Evolutionary conservation across 1,140 invertebrate species (phyloP).

Genomic region (Euborellia annulipes): DNA sequence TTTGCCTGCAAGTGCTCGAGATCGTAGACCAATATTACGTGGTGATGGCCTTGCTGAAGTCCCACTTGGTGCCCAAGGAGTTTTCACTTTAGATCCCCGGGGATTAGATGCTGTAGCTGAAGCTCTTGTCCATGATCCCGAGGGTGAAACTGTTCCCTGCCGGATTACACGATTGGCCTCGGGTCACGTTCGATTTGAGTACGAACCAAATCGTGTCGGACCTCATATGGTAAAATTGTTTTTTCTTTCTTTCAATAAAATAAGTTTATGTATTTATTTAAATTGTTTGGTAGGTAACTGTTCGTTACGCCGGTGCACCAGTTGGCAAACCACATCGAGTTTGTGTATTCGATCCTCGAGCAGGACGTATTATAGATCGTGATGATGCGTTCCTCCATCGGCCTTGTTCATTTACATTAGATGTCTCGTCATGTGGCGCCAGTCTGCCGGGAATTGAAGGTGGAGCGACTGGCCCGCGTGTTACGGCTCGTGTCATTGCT

Average conservation of each 20-base stretch:
- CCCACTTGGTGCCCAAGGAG: conserved; percentile 36
- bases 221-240: conserved; percentile 33
- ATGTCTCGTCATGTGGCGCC: too few relatives aligned
- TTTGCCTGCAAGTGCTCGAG: conserved; percentile 21
- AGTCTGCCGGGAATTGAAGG: too few relatives aligned
- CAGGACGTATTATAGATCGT: conserved; percentile 61
- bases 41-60: conserved; percentile 39
- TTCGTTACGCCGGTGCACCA: too few relatives aligned
- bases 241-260: too few relatives aligned
- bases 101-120: conserved; percentile 12
- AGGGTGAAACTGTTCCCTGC: conserved; percentile 34
- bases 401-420: conserved; percentile 30
- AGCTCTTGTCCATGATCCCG: conserved; percentile 6
- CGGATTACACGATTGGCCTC: conserved; percentile 32
- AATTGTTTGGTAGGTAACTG: too few relatives aligned
- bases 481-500: conserved; percentile 60
- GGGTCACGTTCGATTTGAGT: conserved; percentile 36
- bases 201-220: conserved; percentile 40
- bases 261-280: too few relatives aligned
- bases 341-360: conserved; percentile 66
- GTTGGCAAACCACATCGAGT: too few relatives aligned
- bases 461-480: neutral
- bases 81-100: conserved; percentile 40
- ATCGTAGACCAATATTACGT: conserved; percentile 21
- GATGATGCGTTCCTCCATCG: conserved; percentile 67